Base-by-base conservation (phyloP, 2,113 vertebrate species). In the Nicator chloris region DNA sequence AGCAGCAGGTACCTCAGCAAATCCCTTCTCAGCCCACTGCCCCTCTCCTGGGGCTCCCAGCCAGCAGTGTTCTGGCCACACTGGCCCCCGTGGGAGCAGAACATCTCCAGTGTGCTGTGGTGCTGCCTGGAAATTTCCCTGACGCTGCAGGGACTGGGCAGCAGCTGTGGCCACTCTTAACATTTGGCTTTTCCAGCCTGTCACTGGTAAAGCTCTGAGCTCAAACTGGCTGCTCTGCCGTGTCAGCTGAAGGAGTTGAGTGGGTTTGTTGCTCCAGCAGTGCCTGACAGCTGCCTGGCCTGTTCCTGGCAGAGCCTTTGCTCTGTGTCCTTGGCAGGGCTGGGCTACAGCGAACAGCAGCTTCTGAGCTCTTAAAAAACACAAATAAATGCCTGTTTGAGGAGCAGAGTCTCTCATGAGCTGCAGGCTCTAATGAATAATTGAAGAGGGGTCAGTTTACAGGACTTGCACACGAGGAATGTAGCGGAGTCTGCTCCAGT, bases 381-480 rank as follows among this genome's bases (percentile, higher is more conserved):
- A 79, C 61, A 87, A 60, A 60, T 24, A 91, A 84, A 76, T 24
- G 90, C 47, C 90, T 95, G 71, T 89, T 93, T 37, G 68, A 83
- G 82, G 77, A 94, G 86, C 82, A 66, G 83, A 86, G 71, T 37
- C 89, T 94, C 84, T 82, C 92, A 82, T 56, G 82, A 95, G 96
- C 91, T 88, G 86, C 84, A 93, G 90, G 13, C 88, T 87, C 81
- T 54, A 30, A 93, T 91, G 94, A 96, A 94, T 97, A 96, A 97
- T 97, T 96, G 95, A 97, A 91, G 77, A 92, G 87, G 88, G 95
- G 93, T 97, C 96, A 89, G 93, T 75, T 97, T 95, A 93, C 96
- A 94, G 90, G 82, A 75, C 79, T 79, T 60, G 80, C 93, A 92
- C 88, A 66, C 0, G 8, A 93, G 95, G 94, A 96, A 94, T 92